Evolutionary conservation across 2,888 invertebrate genomes (phyloP).

Genomic region (Yponomeuta plumbellus): DNA sequence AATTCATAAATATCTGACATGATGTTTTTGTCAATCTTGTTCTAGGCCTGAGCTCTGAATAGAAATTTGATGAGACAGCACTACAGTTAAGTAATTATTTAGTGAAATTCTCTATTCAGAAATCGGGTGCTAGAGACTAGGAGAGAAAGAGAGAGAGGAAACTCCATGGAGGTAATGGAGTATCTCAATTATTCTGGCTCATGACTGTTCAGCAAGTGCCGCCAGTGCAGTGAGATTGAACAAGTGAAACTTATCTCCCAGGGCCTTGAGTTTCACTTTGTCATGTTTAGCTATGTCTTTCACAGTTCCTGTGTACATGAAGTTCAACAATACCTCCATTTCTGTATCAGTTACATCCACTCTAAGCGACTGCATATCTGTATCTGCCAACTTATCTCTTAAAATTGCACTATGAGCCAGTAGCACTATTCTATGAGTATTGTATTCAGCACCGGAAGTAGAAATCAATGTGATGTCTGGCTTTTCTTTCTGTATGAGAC

Average conservation of each 20-base stretch:
- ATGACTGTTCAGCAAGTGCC: slow-evolving; percentile 32
- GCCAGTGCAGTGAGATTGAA: slow-evolving; percentile 39
- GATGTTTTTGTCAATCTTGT: too few species aligned
- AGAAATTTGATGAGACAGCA: too few species aligned
- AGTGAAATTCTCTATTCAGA: too few species aligned
- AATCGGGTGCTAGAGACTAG: too few species aligned
- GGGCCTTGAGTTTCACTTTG: slow-evolving; percentile 40
- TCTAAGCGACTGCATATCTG: slow-evolving; percentile 27
- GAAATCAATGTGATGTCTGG: slow-evolving; percentile 50
- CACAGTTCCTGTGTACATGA: slow-evolving; percentile 54
- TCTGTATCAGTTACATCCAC: slow-evolving; percentile 46
- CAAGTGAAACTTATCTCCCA: slow-evolving; percentile 46
- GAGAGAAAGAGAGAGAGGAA: too few species aligned
- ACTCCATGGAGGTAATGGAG: too few species aligned
- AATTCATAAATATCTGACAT: too few species aligned
- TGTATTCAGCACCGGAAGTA: slow-evolving; percentile 37
- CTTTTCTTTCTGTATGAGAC: slow-evolving; percentile 38
- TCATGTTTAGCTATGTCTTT: slow-evolving; percentile 42
- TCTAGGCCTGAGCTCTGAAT: too few species aligned
- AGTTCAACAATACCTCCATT: slow-evolving; percentile 50
- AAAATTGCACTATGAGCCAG: slow-evolving; percentile 51
- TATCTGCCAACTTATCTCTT: slow-evolving; percentile 38
- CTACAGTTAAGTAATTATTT: too few species aligned
- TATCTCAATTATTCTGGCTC: too few species aligned
- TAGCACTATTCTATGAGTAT: slow-evolving; percentile 50